Percentiles rank a stretch among this genome's conserved stretches.
Conservation (phyloP, 2,797 vertebrate genomes). For the Macroramphosus scolopax region DNA sequence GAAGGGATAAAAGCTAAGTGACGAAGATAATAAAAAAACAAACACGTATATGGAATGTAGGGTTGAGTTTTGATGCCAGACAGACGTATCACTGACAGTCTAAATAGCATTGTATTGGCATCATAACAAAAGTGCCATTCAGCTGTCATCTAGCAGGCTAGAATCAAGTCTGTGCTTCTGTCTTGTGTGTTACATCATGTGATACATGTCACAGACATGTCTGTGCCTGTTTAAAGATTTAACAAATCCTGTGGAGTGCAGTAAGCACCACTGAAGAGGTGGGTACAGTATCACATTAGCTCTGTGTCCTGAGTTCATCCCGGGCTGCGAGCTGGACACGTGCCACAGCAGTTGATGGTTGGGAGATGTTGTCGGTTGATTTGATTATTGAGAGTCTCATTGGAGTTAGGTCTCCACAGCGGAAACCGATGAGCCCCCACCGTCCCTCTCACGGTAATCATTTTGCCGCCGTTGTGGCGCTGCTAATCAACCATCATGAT, state of each 20-base stretch:
- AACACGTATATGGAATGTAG: constrained; percentile 22
- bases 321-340: constrained; percentile 53
- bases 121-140: constrained; percentile 42
- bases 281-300: constrained; percentile 32
- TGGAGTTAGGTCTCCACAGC: constrained; percentile 38
- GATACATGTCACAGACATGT: constrained; percentile 31
- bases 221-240: constrained; percentile 39
- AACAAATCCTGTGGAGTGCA: constrained; percentile 28
- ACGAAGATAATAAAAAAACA: constrained; percentile 33
- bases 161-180: constrained; percentile 40
- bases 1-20: constrained; percentile 46
- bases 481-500: constrained; percentile 82
- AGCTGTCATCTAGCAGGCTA: constrained; percentile 39
- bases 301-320: constrained; percentile 43
- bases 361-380: constrained; percentile 71
- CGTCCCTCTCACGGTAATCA: constrained; percentile 52
- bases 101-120: constrained; percentile 31
- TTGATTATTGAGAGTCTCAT: constrained; percentile 71
- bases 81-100: constrained; percentile 21
- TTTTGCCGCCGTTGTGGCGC: constrained; percentile 73
- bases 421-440: background rate
- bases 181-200: constrained; percentile 12
- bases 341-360: constrained; percentile 80
- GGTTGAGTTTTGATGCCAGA: constrained; percentile 20
- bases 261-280: constrained; percentile 22